Percentiles rank a stretch among this genome's conserved stretches.
Evolutionary conservation across 2,113 vertebrate genomes (phyloP).

Genomic region (Hiodon alosoides): DNA sequence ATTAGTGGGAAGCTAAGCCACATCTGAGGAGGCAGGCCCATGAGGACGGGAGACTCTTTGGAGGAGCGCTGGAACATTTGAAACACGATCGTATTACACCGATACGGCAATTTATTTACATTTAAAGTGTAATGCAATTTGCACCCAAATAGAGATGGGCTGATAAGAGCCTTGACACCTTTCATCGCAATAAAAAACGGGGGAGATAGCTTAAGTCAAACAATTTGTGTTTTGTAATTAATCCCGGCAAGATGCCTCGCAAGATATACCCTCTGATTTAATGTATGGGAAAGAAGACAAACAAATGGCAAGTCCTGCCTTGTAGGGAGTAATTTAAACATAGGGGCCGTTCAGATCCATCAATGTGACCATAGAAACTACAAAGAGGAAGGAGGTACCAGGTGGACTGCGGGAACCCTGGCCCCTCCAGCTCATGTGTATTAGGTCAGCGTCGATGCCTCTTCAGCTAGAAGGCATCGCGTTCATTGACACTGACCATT

Average conservation of each 20-base stretch:
- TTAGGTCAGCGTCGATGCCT: background rate
- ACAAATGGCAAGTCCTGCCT: background rate
- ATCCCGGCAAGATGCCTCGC: conserved; percentile 24
- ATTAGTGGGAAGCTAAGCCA: conserved; percentile 39
- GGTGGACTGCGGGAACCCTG: background rate
- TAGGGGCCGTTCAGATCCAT: conserved; percentile 5
- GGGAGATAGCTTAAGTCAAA: conserved; percentile 29
- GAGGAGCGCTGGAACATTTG: conserved; percentile 22
- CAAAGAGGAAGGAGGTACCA: background rate
- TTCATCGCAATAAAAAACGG: conserved; percentile 32
- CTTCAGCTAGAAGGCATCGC: too few relatives aligned
- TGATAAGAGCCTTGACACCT: conserved; percentile 39
- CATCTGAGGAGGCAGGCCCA: conserved; percentile 35
- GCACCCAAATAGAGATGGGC: conserved; percentile 38
- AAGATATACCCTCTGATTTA: background rate
- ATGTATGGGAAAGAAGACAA: background rate
- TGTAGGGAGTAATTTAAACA: background rate
- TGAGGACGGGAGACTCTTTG: conserved; percentile 1
- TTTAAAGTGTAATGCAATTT: conserved; percentile 33
- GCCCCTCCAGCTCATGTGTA: background rate
- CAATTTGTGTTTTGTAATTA: conserved; percentile 39
- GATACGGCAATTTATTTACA: conserved; percentile 39
- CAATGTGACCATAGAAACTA: background rate
- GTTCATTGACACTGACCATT: too few relatives aligned
- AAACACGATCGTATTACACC: conserved; percentile 38